A percentile compares a stretch with the other conserved stretches of the same genome.
phyloP scores from a whole-genome alignment of 2,888 invertebrate genomes.

The Agrenia bidenticulata region DNA sequence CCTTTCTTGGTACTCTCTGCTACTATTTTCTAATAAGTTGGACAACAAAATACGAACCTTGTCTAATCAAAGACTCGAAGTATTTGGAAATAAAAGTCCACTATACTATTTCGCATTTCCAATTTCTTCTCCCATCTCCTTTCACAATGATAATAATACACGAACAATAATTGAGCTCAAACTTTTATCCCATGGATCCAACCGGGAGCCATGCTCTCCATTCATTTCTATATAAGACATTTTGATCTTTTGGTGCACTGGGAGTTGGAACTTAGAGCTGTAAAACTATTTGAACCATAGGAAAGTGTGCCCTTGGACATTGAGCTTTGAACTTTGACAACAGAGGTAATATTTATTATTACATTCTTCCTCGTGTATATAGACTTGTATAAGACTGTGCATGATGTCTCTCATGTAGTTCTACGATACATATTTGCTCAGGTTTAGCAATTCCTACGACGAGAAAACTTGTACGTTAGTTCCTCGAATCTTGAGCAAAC shows the following conservation, averaged over 20 bases:
- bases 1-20: too few relatives aligned
- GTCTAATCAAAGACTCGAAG: conserved; percentile 4
- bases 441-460: too few relatives aligned
- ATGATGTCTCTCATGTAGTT: too few relatives aligned
- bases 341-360: too few relatives aligned
- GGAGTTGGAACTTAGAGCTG: neutral
- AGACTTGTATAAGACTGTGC: too few relatives aligned
- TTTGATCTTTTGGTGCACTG: conserved; percentile 1
- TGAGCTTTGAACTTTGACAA: conserved; percentile 1
- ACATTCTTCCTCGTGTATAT: too few relatives aligned
- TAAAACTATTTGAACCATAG: neutral
- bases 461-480: neutral
- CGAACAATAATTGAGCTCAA: too few relatives aligned
- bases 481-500: conserved; percentile 1
- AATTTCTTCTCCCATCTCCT: neutral
- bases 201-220: too few relatives aligned
- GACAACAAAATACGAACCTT: conserved; percentile 10
- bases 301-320: conserved; percentile 15
- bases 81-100: conserved; percentile 13
- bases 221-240: too few relatives aligned
- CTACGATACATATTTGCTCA: too few relatives aligned
- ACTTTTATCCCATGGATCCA: too few relatives aligned
- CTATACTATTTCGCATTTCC: too few relatives aligned
- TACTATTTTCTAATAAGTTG: conserved; percentile 11
- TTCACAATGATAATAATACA: neutral